Base-by-base conservation (phyloP, 2,888 invertebrate genomes). In the Proisotoma minuta region DNA sequence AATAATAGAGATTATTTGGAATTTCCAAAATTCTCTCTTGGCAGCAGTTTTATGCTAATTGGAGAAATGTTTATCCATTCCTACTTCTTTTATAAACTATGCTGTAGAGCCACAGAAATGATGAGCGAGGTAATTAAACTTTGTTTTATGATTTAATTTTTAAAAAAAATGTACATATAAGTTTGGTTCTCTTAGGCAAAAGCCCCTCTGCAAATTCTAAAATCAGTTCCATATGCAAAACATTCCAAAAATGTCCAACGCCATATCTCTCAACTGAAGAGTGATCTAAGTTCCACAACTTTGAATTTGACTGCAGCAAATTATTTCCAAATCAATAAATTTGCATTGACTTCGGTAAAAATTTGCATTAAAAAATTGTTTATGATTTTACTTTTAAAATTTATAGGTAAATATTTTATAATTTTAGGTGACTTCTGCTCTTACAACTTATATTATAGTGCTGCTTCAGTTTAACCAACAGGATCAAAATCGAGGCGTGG, bases 271-370 rank as follows among this genome's bases (percentile, higher is more conserved):
- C 26, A 24, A 15, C 49, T 71, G 47, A 69, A 69, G 51, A 54
- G 49, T 5, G 69, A 69, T 23, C 22, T 71, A n/a, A 47, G 62
- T 8, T 58, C 65, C 0, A 58, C 54, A 0, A 39, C 59, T 3
- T 62, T 71, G 20, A 56, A 56, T 5, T 22, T 71, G 2, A 49
- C 61, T 0, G 71, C 71, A 0, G 28, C 64, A 20, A 64, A 69
- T 47, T 71, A 67, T 48, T 71, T 71, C 53, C 59, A 61, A 47
- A 60, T 71, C 15, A 71, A 67, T 52, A 69, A 69, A 52, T 65
- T 56, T 39, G 54, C 67, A 12, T 59, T 69, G 1, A 62, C 68
- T 8, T 60, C 69, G 4, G 69, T 71, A 63, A 59, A 50, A n/a
- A 12, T 5, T 22, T 22, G 10, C 23, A 24, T 22, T 20, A 22